Percentiles rank a stretch among this genome's conserved stretches.
These are phyloP conservation scores for Pseudomyrmex pallidus DNA, from an alignment of 1,140 invertebrate species.

Conservation along the genomic window DNA sequence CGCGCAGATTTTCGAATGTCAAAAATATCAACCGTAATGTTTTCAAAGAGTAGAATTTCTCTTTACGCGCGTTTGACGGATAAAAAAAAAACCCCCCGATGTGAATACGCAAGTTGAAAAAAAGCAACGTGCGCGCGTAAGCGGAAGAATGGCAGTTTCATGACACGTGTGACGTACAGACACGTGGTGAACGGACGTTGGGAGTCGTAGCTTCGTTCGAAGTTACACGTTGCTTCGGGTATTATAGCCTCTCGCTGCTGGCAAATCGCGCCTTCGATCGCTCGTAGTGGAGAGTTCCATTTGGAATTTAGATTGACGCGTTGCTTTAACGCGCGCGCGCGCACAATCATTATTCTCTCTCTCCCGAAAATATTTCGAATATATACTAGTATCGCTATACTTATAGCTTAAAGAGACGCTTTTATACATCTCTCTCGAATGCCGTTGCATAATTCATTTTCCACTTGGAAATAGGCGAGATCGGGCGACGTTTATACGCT, in stretches of 20 bases:
- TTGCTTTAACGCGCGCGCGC: background rate
- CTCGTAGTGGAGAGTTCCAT: background rate
- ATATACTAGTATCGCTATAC: background rate
- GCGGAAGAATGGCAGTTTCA: background rate
- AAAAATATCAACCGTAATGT: too few relatives aligned
- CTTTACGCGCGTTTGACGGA: background rate
- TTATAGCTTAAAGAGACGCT: background rate
- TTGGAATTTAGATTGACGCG: slow-evolving; percentile 27
- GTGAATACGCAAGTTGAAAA: background rate
- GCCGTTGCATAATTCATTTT: too few relatives aligned
- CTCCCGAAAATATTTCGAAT: background rate
- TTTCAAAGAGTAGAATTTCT: too few relatives aligned
- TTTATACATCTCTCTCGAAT: too few relatives aligned
- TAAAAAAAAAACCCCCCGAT: background rate
- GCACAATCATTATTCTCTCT: background rate
- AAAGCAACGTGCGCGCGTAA: background rate
- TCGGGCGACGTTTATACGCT: too few relatives aligned
- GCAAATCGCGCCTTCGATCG: slow-evolving; percentile 22
- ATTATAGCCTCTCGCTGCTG: background rate
- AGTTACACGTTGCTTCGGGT: background rate
- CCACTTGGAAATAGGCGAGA: too few relatives aligned
- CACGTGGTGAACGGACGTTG: slow-evolving; percentile 62
- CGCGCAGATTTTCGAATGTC: too few relatives aligned
- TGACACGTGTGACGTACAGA: slow-evolving; percentile 45
- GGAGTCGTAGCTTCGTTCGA: background rate